Evolutionary conservation across 2,797 vertebrate genomes (phyloP), one percentile per base, ranked within the genome.

Genomic region (Chaetophractus vellerosus): DNA sequence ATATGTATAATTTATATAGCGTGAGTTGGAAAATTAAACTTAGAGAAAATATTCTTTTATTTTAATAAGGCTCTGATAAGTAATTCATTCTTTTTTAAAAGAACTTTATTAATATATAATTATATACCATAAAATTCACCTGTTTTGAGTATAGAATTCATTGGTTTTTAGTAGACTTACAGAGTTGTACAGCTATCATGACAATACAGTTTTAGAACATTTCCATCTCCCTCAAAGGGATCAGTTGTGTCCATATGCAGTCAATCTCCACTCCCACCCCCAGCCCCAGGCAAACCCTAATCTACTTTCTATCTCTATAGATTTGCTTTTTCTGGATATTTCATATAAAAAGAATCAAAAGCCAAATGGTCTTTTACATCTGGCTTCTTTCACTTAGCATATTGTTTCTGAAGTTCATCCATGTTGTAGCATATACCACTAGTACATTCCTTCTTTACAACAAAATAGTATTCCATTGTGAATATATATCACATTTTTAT

Each of bases 371-470:
- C 38, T 61, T 78, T 57, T 71, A 41, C 9, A 28, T 61, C 48
- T 71, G 52, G 41, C 11, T 57, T 89, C n/a, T 80, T 89, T 41
- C 33, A 85, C 28, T 92, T 78, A 50, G 38, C 26, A 55, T 68
- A 19, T 5, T 50, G 41, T 88, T 38, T 84, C 38, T 45, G 61
- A 14, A 8, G 3, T 84, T 83, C 48, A 50, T 84, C 38, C 38
- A 23, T 69, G 59, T 52, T 76, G n/a, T 26, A 26, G 28, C 15
- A 18, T 71, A 8, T 76, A 88, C 41, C 18, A 66, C 21, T 28
- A 88, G 61, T 96, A 87, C 55, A 41, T 64, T 96, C 81, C 24
- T 69, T 90, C 18, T 87, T 79, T 76, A 38, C 80, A 55, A 6
- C 24, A 26, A 12, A 87, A 61, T 41, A 59, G 21, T 12, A 83